Evolutionary conservation across 2,888 invertebrate species (phyloP), one percentile per base, ranked within the genome.

Genomic region (Yponomeuta evonymella): DNA sequence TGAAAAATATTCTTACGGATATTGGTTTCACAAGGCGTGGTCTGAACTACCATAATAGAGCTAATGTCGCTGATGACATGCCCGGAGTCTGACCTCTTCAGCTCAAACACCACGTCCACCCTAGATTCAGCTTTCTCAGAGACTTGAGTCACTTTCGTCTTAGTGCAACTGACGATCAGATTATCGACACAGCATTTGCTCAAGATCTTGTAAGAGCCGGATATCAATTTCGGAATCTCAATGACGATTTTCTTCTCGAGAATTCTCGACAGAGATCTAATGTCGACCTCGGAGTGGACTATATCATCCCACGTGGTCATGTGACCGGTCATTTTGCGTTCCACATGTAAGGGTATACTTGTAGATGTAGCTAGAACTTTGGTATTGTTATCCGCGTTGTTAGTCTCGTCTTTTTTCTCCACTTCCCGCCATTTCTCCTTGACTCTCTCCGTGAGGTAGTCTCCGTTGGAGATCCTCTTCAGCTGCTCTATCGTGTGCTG

Each of bases 391-490:
- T 72, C 70, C 51, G 76, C 71, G 30, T 29, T 48, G 29, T 51
- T 64, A n/a, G 77, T 29, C 0, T 65, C 72, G 6, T 71, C 67
- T 11, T 75, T 51, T 30, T 43, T 74, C 67, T 79, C 78, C 0
- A 82, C 79, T 76, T 88, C 85, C 68, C 77, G 82, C 92, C 92
- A 92, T 75, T 87, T 91, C 73, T 88, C 83, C 75, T 86, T 90
- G n/a, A 82, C 88, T 76, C 77, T 86, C 1, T 89, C 89, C 3
- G 89, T 89, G 72, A 92, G 80, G 74, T 86, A 92, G 73, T 92
- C 92, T 1, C 92, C 92, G 71, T 92, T 90, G 73, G 90, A 90
- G 33, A 92, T 91, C 23, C 90, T 84, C 75, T 88, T 90, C n/a
- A 92, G 76, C 73, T 92, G 90, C 2, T 90, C 90, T 71, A 92